Evolutionary conservation across 1,140 invertebrate genomes (phyloP).

Genomic region (Pseudomyrmex dendroicus): DNA sequence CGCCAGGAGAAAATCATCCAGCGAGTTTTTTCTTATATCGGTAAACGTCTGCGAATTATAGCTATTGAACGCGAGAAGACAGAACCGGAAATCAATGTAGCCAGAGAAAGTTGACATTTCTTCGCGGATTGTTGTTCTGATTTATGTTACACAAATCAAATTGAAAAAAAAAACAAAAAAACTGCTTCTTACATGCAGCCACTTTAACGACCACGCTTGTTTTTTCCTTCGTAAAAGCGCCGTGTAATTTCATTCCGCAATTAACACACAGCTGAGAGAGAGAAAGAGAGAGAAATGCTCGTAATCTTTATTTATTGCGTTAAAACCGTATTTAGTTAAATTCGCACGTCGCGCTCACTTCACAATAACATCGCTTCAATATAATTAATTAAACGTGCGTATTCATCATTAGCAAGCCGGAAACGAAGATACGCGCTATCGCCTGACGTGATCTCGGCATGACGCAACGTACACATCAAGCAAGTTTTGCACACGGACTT

Average conservation of each 20-base stretch:
- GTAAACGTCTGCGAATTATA: constrained; percentile 28
- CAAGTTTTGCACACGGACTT: constrained; percentile 15
- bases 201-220: background rate
- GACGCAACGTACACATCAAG: constrained; percentile 10
- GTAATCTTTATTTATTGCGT: constrained; percentile 1
- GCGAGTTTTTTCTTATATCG: background rate
- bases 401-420: background rate
- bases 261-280: too few relatives aligned
- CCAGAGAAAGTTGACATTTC: background rate
- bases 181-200: background rate
- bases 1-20: constrained; percentile 1
- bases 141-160: too few relatives aligned
- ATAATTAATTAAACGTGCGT: constrained; percentile 11
- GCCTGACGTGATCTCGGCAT: constrained; percentile 2
- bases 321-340: background rate
- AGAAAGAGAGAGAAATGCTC: background rate
- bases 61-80: constrained; percentile 19
- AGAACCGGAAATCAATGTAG: constrained; percentile 29
- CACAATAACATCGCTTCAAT: background rate
- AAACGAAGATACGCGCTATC: constrained; percentile 17
- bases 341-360: background rate
- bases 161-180: too few relatives aligned
- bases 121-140: background rate
- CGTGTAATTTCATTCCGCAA: background rate
- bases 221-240: background rate